These are phyloP conservation scores for Calvadosia cruxmelitensis DNA, from an alignment of 30 jellyfish, hydroid and myxozoan species.

Conservation along the genomic window DNA sequence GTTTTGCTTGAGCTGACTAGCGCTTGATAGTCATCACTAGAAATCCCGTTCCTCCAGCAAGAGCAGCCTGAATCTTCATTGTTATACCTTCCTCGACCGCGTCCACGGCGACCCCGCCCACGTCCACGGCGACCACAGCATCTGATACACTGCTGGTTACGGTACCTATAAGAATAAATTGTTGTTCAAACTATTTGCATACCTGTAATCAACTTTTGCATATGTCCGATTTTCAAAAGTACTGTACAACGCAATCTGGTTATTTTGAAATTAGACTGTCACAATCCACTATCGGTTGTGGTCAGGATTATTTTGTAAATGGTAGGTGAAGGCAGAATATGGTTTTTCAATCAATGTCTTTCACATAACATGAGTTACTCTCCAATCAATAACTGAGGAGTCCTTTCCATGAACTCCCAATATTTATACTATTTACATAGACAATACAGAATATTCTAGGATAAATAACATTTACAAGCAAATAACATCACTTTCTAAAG, in stretches of 20 bases:
- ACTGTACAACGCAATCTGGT: too few relatives aligned
- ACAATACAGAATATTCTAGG: too few relatives aligned
- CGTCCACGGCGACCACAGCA: neutral
- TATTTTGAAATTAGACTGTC: too few relatives aligned
- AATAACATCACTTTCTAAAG: neutral
- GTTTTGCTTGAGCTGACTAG: neutral
- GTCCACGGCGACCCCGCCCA: slow-evolving; percentile 10
- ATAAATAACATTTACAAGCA: neutral
- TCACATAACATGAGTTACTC: slow-evolving; percentile 4
- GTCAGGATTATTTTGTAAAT: too few relatives aligned
- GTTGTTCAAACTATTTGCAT: too few relatives aligned
- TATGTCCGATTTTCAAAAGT: too few relatives aligned
- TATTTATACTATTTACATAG: slow-evolving; percentile 6
- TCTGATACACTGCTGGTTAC: neutral
- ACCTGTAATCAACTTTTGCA: too few relatives aligned
- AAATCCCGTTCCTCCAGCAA: neutral
- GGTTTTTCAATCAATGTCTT: too few relatives aligned
- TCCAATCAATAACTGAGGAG: too few relatives aligned
- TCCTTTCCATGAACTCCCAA: slow-evolving; percentile 1
- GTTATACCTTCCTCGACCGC: slow-evolving; percentile 7
- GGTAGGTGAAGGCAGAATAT: too few relatives aligned
- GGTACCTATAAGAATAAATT: too few relatives aligned
- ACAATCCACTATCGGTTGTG: too few relatives aligned
- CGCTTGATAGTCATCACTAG: neutral
- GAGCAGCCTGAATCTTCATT: neutral